Evolutionary conservation across 2,888 invertebrate species (phyloP).

Genomic region (Lasioglossum oenotherae): DNA sequence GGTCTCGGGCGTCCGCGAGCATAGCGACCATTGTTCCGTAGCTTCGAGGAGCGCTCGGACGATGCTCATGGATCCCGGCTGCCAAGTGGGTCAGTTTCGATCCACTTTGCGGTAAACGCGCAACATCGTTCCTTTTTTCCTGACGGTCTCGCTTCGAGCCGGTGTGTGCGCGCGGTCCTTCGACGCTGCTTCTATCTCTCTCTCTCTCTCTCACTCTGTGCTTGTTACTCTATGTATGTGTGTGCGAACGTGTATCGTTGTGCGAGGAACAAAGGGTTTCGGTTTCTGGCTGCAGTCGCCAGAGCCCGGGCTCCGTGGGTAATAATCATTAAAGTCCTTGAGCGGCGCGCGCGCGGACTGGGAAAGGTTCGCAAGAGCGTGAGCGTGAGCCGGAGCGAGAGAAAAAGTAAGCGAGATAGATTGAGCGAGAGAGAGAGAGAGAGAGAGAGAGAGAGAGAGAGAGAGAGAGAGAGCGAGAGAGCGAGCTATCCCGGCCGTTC

Average conservation of each 20-base stretch:
- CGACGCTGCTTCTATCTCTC: background rate
- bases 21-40: slow-evolving; percentile 15
- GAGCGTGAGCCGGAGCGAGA: background rate
- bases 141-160: slow-evolving; percentile 10
- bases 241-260: background rate
- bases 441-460: too few relatives aligned
- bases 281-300: slow-evolving; percentile 33
- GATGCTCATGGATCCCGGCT: background rate
- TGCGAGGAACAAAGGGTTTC: slow-evolving; percentile 48
- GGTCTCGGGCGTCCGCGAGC: background rate
- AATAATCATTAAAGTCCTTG: slow-evolving; percentile 62
- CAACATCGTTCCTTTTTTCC: slow-evolving; percentile 10
- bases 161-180: background rate
- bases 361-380: slow-evolving; percentile 48
- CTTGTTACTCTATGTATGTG: background rate
- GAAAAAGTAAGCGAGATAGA: background rate
- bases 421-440: background rate
- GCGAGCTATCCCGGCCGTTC: slow-evolving; percentile 46
- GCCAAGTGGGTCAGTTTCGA: slow-evolving; percentile 31
- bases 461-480: background rate
- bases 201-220: background rate
- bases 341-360: slow-evolving; percentile 29
- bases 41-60: slow-evolving; percentile 7
- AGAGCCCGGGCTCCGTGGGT: slow-evolving; percentile 43
- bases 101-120: slow-evolving; percentile 6